A percentile compares a stretch with the other conserved stretches of the same genome.
phyloP scores from a whole-genome alignment of 2,888 invertebrate species.

The Copidosoma aretas region DNA sequence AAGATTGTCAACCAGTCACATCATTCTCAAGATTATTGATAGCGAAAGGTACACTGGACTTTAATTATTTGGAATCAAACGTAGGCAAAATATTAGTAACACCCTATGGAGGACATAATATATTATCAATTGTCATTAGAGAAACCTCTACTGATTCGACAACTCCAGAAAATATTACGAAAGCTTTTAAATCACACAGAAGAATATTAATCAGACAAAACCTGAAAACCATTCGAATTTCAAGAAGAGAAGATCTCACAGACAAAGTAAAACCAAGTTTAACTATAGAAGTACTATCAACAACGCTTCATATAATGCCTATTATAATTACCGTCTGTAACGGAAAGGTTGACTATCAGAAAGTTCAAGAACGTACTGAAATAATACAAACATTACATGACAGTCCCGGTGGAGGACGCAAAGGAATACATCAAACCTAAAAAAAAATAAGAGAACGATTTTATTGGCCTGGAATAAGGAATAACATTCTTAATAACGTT shows the following conservation, averaged over 20 bases:
- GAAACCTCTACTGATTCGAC: constrained; percentile 15
- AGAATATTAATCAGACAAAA: background rate
- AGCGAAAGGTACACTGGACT: constrained; percentile 25
- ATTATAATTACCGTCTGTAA: constrained; percentile 17
- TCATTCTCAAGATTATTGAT: constrained; percentile 18
- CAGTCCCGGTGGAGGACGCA: background rate
- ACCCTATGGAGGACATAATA: background rate
- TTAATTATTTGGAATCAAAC: background rate
- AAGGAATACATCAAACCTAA: constrained; percentile 5
- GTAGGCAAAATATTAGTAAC: background rate
- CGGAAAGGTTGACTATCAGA: constrained; percentile 2
- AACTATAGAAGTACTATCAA: constrained; percentile 2
- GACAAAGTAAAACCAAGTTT: constrained; percentile 3
- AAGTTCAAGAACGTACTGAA: background rate
- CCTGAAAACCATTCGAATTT: constrained; percentile 14
- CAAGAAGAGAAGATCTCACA: constrained; percentile 19
- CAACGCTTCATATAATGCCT: background rate
- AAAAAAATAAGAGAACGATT: constrained; percentile 30
- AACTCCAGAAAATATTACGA: background rate
- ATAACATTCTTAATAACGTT: constrained; percentile 36
- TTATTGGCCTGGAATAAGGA: constrained; percentile 38
- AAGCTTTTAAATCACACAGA: constrained; percentile 6
- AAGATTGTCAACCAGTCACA: constrained; percentile 13
- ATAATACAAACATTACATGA: constrained; percentile 36
- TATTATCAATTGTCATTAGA: constrained; percentile 24